Percentiles rank a stretch among this genome's conserved stretches.
Evolutionary conservation across 2,888 invertebrate genomes (phyloP).

Genomic region (Microplitis manilae): DNA sequence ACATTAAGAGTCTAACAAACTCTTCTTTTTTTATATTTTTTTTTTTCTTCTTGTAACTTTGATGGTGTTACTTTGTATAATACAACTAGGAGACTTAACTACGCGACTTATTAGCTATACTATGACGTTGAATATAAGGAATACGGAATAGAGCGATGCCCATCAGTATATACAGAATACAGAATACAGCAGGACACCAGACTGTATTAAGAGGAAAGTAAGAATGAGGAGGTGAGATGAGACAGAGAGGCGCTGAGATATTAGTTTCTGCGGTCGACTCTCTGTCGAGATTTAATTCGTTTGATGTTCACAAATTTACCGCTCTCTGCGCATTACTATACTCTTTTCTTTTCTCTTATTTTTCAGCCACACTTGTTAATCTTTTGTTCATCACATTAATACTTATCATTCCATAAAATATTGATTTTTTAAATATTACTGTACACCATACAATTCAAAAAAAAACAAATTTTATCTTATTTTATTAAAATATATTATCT

Average conservation of each 20-base stretch:
- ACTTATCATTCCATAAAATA: conserved; percentile 47
- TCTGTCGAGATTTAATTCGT: conserved; percentile 71
- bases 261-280: conserved; percentile 71
- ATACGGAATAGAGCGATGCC: neutral
- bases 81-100: neutral
- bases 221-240: conserved; percentile 25
- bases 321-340: conserved; percentile 52
- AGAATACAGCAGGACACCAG: neutral
- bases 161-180: neutral
- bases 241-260: conserved; percentile 54
- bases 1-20: too few relatives aligned
- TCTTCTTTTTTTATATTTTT: too few relatives aligned
- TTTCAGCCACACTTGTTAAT: conserved; percentile 2
- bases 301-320: conserved; percentile 71
- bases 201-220: neutral
- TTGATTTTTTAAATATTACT: neutral
- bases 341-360: conserved; percentile 19
- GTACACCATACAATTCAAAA: neutral
- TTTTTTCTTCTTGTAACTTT: too few relatives aligned
- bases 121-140: neutral
- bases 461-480: neutral
- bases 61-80: too few relatives aligned
- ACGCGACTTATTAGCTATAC: neutral
- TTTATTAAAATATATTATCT: too few relatives aligned
- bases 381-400: conserved; percentile 19